Base-by-base conservation (phyloP, 2,797 vertebrate genomes). In the Acrocephalus scirpaceus region DNA sequence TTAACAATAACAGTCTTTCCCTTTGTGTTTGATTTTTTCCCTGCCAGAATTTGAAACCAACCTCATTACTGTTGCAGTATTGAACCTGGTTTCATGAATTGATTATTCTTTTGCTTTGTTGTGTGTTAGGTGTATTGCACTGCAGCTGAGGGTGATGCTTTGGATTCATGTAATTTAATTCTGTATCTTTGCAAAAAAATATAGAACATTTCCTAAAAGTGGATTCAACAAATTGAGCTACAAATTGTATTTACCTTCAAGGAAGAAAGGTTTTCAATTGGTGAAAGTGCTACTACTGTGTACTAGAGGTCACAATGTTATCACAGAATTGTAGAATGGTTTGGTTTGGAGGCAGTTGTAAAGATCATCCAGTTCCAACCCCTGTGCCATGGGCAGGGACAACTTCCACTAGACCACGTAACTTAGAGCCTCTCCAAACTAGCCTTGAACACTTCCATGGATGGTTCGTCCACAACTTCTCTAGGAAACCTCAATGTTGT, bases 121-220 rank as follows among this genome's bases (percentile, higher is more conserved):
- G 29, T 88, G 12, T 58, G 5, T 84, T 54, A n/a, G 7, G 34
- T 88, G 7, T 58, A 42, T 40, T 74, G 13, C 38, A 32, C 10
- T 83, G 42, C 12, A 60, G 21, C 48, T 88, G 80, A 83, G 84
- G 36, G 42, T 50, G 11, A 61, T 95, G 79, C 17, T 73, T 95
- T 91, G 76, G 64, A 86, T 77, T 65, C 10, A 36, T 70, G 34
- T 73, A 90, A 77, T 74, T 91, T 92, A 32, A 69, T 89, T 96
- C 95, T 82, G 65, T 75, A 25, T 44, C 20, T 81, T 94, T 95
- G n/a, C 58, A 86, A 92, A 95, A 94, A 66, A 17, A 76, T 29
- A 34, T 9, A 20, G 45, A 67, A 18, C 23, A 45, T 93, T 88
- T 70, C 27, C 89, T 92, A 92, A 88, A 96, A 95, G 32, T 26